phyloP scores from a whole-genome alignment of 37 sponge, comb jelly and placozoan genomes.

The Ianthella basta region DNA sequence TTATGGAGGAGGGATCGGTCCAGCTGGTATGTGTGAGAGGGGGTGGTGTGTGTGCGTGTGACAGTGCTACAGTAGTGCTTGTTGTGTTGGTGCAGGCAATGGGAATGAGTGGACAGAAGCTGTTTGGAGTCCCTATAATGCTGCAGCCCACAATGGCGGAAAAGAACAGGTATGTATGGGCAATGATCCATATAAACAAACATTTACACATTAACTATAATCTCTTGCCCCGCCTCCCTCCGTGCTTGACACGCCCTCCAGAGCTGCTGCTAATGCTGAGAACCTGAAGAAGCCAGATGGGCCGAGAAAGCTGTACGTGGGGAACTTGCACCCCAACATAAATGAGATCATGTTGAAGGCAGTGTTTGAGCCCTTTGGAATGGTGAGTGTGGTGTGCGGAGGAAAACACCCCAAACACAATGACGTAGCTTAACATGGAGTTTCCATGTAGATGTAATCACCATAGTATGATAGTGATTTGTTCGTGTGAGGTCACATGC shows the following conservation, averaged over 20 bases:
- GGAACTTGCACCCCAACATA: slow-evolving; percentile 90
- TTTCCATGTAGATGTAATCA: too few species aligned
- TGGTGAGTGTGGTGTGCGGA: slow-evolving; percentile 43
- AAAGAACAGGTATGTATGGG: slow-evolving; percentile 83
- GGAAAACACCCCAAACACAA: neutral
- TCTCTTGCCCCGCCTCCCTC: too few species aligned
- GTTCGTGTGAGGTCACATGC: too few species aligned
- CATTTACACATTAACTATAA: neutral
- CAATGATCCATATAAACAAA: neutral
- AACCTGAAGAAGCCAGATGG: slow-evolving; percentile 89
- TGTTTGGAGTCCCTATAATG: slow-evolving; percentile 91
- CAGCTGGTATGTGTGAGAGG: neutral
- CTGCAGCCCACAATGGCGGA: slow-evolving; percentile 96
- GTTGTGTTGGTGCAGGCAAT: slow-evolving; percentile 59
- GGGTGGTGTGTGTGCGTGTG: slow-evolving; percentile 5
- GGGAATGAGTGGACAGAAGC: slow-evolving; percentile 75
- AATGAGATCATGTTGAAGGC: slow-evolving; percentile 92
- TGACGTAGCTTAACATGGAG: too few species aligned
- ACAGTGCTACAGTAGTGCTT: neutral
- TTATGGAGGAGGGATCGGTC: slow-evolving; percentile 75
- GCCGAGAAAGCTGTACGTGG: slow-evolving; percentile 87
- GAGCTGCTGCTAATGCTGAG: slow-evolving; percentile 83
- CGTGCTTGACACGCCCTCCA: too few species aligned
- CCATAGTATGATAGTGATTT: too few species aligned
- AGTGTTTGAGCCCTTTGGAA: slow-evolving; percentile 96